These are phyloP conservation scores for Tylochromis polylepis DNA, from an alignment of 2,113 vertebrate species.

Conservation along the genomic window DNA sequence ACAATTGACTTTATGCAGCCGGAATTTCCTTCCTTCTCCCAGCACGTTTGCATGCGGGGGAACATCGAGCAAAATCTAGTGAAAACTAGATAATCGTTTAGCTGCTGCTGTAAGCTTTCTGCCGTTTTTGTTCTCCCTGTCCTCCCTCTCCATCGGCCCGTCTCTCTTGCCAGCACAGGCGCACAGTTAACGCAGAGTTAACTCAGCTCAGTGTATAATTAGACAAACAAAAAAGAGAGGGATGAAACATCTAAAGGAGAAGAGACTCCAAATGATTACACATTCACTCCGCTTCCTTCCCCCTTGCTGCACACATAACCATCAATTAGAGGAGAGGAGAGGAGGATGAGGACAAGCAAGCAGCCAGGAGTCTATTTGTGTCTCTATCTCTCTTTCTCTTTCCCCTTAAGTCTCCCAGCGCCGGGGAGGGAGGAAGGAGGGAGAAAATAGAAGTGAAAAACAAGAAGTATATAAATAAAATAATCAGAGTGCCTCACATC, in stretches of 20 bases:
- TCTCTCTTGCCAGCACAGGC: constrained; percentile 27
- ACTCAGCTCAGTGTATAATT: constrained; percentile 71
- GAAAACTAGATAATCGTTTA: constrained; percentile 3
- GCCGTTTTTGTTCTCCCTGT: neutral
- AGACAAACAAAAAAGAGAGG: constrained; percentile 74
- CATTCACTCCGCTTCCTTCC: constrained; percentile 77
- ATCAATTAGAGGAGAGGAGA: constrained; percentile 74
- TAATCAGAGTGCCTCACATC: constrained; percentile 54
- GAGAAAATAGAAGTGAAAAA: constrained; percentile 64
- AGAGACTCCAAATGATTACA: constrained; percentile 78
- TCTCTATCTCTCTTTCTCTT: constrained; percentile 32
- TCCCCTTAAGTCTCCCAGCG: constrained; percentile 54
- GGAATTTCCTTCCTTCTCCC: neutral
- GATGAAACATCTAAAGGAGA: constrained; percentile 73
- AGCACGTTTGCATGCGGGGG: neutral
- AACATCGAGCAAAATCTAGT: neutral
- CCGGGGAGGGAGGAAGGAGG: constrained; percentile 36
- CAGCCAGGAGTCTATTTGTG: constrained; percentile 72
- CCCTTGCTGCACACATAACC: constrained; percentile 73
- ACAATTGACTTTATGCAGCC: constrained; percentile 12
- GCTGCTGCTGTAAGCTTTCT: neutral
- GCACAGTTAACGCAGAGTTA: constrained; percentile 54
- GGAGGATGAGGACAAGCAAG: constrained; percentile 68
- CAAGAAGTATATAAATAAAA: constrained; percentile 62
- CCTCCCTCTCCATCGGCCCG: constrained; percentile 24